Evolutionary conservation across 1,140 invertebrate species (phyloP).

Genomic region (Drosophila parabipectinata): DNA sequence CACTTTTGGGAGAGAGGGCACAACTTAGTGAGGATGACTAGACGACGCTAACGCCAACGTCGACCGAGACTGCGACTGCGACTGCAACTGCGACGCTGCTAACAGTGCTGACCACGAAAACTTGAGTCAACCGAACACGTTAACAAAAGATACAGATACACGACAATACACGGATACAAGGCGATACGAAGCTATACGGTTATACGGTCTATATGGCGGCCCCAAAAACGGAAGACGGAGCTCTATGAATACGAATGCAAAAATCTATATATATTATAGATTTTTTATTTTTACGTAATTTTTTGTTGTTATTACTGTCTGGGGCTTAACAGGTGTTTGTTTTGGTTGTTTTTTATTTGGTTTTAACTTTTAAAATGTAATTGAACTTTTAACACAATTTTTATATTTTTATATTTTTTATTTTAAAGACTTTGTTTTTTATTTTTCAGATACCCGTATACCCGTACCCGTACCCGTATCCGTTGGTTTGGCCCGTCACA

Average conservation of each 20-base stretch:
- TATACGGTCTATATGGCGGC: background rate
- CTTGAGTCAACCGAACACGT: slow-evolving; percentile 59
- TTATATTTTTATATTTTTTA: background rate
- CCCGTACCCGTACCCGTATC: slow-evolving; percentile 12
- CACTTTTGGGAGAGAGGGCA: background rate
- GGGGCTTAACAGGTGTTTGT: slow-evolving; percentile 26
- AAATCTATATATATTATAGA: slow-evolving; percentile 1
- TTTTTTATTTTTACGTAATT: slow-evolving; percentile 44
- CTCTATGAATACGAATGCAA: slow-evolving; percentile 19
- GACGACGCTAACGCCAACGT: slow-evolving; percentile 12
- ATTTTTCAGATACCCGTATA: background rate
- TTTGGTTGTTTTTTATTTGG: background rate
- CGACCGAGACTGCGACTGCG: slow-evolving; percentile 5
- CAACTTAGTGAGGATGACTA: slow-evolving; percentile 42
- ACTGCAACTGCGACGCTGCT: slow-evolving; percentile 11
- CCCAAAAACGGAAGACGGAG: slow-evolving; percentile 11
- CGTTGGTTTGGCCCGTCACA: slow-evolving; percentile 46
- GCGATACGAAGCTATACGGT: background rate
- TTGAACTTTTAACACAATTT: background rate
- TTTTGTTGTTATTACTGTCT: slow-evolving; percentile 12
- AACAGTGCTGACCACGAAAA: slow-evolving; percentile 53
- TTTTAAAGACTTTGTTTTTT: background rate
- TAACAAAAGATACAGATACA: slow-evolving; percentile 21
- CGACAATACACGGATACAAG: slow-evolving; percentile 1
- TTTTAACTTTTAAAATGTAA: background rate